A percentile compares a stretch with the other conserved stretches of the same genome.
phyloP scores from a whole-genome alignment of 2,797 vertebrate genomes.

The Salarias fasciatus region DNA sequence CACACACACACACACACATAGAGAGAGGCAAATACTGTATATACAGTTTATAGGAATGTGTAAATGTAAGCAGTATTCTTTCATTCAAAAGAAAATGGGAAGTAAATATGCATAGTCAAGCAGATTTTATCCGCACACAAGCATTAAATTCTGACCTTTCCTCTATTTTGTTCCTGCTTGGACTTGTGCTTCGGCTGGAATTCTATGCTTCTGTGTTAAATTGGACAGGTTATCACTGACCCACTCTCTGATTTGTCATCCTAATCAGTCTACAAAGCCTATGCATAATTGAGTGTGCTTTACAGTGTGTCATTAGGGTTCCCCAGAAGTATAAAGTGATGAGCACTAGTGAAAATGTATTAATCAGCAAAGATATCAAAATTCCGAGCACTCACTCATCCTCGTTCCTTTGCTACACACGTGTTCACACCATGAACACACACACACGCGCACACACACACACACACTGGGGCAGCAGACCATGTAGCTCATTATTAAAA shows the following conservation, averaged over 20 bases:
- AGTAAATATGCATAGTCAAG: constrained; percentile 3
- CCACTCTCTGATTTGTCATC: too few species aligned
- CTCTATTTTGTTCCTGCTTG: neutral
- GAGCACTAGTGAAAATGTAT: too few species aligned
- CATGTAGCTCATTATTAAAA: constrained; percentile 60
- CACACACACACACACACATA: neutral
- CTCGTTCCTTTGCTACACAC: too few species aligned
- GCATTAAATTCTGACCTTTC: neutral
- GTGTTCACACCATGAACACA: too few species aligned
- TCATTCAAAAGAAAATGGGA: constrained; percentile 8
- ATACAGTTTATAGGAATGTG: constrained; percentile 1
- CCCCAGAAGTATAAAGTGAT: too few species aligned
- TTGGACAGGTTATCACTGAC: neutral
- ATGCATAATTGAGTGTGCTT: neutral
- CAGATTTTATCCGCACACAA: constrained; percentile 13
- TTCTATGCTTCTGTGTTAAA: too few species aligned
- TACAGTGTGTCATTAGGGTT: too few species aligned
- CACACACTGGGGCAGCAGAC: constrained; percentile 42
- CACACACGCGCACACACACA: neutral
- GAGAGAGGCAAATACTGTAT: neutral
- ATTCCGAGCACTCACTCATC: too few species aligned
- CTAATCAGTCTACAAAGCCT: too few species aligned
- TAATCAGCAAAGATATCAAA: too few species aligned
- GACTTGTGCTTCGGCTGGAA: too few species aligned
- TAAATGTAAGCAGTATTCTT: constrained; percentile 21